phyloP scores from a whole-genome alignment of 2,113 vertebrate genomes.

The Sorex araneus region DNA sequence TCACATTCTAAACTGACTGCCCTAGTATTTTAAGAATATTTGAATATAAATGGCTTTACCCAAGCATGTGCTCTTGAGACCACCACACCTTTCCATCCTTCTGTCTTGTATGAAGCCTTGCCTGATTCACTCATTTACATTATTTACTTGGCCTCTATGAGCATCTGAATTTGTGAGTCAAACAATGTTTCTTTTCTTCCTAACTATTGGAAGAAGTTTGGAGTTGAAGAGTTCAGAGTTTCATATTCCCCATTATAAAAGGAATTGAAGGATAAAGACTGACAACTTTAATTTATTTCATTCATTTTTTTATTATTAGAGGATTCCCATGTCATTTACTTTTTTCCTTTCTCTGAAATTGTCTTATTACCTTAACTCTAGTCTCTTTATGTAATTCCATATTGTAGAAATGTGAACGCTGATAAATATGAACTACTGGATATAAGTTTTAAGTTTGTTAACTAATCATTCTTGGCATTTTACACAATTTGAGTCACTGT shows the following conservation, averaged over 20 bases:
- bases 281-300: slow-evolving; percentile 34
- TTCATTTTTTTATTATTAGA: background rate
- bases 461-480: slow-evolving; percentile 22
- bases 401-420: slow-evolving; percentile 44
- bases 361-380: background rate
- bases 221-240: background rate
- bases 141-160: background rate
- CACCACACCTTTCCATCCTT: background rate
- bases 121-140: background rate
- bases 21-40: background rate
- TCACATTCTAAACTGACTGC: background rate
- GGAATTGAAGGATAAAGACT: background rate
- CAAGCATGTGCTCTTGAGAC: background rate
- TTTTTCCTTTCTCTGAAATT: slow-evolving; percentile 42
- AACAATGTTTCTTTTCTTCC: slow-evolving; percentile 9
- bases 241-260: background rate
- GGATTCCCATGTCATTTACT: background rate
- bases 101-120: background rate
- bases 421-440: slow-evolving; percentile 55
- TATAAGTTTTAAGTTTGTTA: slow-evolving; percentile 1
- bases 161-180: background rate
- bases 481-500: background rate
- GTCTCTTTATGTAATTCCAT: background rate
- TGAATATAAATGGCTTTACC: slow-evolving; percentile 3
- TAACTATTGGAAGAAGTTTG: background rate